Conservation (phyloP, 2,888 invertebrate genomes). For the Meiosimyza decipiens region DNA sequence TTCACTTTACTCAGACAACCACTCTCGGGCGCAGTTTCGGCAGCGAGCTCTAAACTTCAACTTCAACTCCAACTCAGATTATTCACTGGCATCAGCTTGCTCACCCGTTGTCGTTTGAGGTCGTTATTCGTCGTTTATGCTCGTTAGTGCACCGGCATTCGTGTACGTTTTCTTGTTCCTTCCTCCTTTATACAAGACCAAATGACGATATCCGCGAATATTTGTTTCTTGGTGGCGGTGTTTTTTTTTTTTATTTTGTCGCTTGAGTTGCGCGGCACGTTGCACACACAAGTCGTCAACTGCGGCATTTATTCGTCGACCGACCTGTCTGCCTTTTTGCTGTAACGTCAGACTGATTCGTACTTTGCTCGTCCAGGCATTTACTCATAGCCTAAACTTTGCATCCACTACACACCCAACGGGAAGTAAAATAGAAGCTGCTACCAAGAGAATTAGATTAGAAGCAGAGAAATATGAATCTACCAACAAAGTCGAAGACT, state of each 20-base stretch:
- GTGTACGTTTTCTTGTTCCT: background rate
- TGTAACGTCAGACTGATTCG: too few species aligned
- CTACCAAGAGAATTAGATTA: too few species aligned
- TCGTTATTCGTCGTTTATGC: constrained; percentile 14
- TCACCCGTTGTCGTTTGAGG: background rate
- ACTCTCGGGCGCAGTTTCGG: constrained; percentile 7
- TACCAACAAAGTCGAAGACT: too few species aligned
- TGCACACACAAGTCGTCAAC: background rate
- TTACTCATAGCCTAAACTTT: too few species aligned
- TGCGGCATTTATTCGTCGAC: constrained; percentile 7
- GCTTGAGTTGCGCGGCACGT: constrained; percentile 45
- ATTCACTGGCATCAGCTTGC: background rate
- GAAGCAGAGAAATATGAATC: too few species aligned
- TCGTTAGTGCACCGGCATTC: background rate
- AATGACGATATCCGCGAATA: background rate
- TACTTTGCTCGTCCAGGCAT: too few species aligned
- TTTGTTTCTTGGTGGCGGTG: constrained; percentile 22
- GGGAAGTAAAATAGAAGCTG: too few species aligned
- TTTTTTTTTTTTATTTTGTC: constrained; percentile 44
- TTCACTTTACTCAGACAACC: constrained; percentile 18
- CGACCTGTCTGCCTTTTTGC: constrained; percentile 14
- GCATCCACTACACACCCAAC: too few species aligned
- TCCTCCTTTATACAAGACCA: background rate
- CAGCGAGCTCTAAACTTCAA: background rate
- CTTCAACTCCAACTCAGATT: constrained; percentile 4